These are phyloP conservation scores for Dichetophora obliterata DNA, from an alignment of 2,888 invertebrate species.

Conservation along the genomic window DNA sequence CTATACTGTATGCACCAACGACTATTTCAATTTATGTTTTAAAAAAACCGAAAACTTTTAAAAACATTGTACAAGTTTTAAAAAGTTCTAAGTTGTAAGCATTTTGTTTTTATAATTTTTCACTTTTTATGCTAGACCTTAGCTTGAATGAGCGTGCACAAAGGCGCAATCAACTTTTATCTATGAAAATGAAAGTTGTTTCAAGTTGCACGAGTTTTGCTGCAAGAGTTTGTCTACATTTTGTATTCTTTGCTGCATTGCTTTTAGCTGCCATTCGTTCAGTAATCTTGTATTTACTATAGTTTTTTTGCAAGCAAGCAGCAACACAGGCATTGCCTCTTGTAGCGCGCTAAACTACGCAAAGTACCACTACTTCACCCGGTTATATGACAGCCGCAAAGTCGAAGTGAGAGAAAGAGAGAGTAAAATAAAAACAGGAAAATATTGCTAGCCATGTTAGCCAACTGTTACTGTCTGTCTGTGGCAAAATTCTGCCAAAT, in stretches of 20 bases:
- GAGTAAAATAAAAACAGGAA: constrained; percentile 14
- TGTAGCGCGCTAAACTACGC: neutral
- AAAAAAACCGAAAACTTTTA: too few species aligned
- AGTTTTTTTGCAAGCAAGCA: constrained; percentile 4
- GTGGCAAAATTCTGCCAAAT: neutral
- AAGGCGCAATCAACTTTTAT: neutral
- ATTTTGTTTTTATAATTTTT: too few species aligned
- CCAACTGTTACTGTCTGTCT: neutral
- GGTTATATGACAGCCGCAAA: constrained; percentile 47
- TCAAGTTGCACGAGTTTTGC: constrained; percentile 39
- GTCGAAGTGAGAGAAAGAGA: neutral
- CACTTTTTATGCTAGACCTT: too few species aligned
- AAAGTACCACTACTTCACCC: constrained; percentile 56
- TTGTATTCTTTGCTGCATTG: neutral
- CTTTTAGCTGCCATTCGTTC: neutral
- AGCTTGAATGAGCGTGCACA: too few species aligned
- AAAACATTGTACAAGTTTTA: too few species aligned
- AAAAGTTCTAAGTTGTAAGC: too few species aligned
- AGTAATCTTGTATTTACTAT: neutral
- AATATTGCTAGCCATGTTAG: constrained; percentile 15
- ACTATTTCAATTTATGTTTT: too few species aligned
- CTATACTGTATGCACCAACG: too few species aligned
- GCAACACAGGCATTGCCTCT: neutral
- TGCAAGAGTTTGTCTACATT: constrained; percentile 54
- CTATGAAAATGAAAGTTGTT: constrained; percentile 61